These are phyloP conservation scores for Hemibagrus wyckioides DNA, from an alignment of 2,113 vertebrate species.

Conservation along the genomic window DNA sequence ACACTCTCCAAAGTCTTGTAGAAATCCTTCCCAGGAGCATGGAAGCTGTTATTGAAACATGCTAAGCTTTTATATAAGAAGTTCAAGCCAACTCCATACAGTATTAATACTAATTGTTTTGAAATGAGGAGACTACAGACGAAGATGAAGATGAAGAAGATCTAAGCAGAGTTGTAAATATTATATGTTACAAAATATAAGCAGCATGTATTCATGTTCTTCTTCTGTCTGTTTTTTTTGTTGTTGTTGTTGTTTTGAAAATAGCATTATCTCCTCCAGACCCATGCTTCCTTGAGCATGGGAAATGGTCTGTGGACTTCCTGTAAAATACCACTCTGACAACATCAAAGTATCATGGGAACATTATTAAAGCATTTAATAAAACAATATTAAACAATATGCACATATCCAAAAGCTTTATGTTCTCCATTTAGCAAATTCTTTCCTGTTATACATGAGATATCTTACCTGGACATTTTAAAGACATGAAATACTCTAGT, in stretches of 20 bases:
- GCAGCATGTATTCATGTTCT: neutral
- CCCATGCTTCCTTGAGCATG: constrained; percentile 11
- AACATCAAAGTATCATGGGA: constrained; percentile 33
- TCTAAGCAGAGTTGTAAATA: neutral
- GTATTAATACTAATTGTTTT: neutral
- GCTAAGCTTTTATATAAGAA: neutral
- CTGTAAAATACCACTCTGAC: constrained; percentile 37
- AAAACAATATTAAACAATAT: constrained; percentile 19
- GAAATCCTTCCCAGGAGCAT: neutral
- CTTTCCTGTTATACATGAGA: neutral
- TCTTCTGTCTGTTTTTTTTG: neutral
- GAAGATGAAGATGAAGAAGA: too few relatives aligned
- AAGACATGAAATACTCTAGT: neutral
- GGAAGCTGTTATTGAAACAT: neutral
- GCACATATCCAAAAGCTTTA: neutral
- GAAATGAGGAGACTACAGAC: neutral
- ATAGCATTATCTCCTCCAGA: constrained; percentile 1
- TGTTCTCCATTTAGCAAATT: neutral
- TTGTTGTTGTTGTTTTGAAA: constrained; percentile 31
- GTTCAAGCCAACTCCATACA: neutral
- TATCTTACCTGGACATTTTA: neutral
- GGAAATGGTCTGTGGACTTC: constrained; percentile 40
- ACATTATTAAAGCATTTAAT: constrained; percentile 25
- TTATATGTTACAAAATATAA: neutral
- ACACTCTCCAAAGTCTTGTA: neutral